phyloP scores from a whole-genome alignment of 2,888 invertebrate genomes.

The Philaethria dido region DNA sequence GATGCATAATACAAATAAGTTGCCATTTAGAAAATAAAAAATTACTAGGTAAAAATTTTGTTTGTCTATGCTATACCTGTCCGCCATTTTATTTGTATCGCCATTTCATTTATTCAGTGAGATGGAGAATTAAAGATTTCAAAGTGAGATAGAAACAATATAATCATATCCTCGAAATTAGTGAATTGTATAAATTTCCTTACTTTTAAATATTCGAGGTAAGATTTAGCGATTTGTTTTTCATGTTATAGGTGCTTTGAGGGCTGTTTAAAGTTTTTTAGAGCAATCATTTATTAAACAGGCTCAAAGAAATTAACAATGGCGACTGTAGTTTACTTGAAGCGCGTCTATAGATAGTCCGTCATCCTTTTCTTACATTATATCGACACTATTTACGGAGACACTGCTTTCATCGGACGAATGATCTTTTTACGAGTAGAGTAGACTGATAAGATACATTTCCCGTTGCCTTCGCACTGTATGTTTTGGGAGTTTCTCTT shows the following conservation, averaged over 20 bases:
- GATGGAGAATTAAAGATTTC: conserved; percentile 75
- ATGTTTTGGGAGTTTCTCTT: conserved; percentile 75
- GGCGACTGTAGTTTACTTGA: conserved; percentile 77
- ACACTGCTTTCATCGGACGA: conserved; percentile 75
- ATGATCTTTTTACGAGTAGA: conserved; percentile 80
- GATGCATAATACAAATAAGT: conserved; percentile 1
- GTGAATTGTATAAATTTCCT: conserved; percentile 37
- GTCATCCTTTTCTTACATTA: conserved; percentile 84
- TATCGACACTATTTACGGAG: conserved; percentile 77
- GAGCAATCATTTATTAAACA: conserved; percentile 33
- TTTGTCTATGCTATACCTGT: conserved; percentile 35
- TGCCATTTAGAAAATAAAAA: neutral
- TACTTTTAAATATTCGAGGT: conserved; percentile 39
- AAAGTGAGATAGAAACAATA: conserved; percentile 83
- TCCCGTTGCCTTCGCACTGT: conserved; percentile 81
- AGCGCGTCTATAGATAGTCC: conserved; percentile 76
- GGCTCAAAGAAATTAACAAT: conserved; percentile 60
- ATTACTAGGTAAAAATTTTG: neutral
- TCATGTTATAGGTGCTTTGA: conserved; percentile 7
- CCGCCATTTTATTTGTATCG: conserved; percentile 82
- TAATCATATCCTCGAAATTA: conserved; percentile 50
- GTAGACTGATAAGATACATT: conserved; percentile 80
- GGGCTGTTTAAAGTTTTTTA: conserved; percentile 7
- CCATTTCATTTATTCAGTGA: conserved; percentile 83
- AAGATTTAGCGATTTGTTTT: conserved; percentile 49